Percentiles rank a stretch among this genome's conserved stretches.
These are phyloP conservation scores for Tympanoctomys barrerae DNA, from an alignment of 2,797 vertebrate species.

Conservation along the genomic window DNA sequence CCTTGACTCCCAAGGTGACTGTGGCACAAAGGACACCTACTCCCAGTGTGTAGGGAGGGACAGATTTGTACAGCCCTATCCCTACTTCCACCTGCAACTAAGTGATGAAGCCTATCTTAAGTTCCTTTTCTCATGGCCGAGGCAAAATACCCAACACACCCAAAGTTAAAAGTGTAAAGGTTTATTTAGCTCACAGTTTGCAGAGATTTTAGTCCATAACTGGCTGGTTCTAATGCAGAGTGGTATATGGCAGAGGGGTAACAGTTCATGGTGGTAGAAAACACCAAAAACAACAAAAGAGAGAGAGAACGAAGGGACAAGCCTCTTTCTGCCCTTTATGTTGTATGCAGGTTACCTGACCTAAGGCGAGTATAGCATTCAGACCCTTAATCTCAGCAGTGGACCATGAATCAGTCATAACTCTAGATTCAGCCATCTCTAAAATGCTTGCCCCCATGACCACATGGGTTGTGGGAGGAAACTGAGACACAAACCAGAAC, in stretches of 20 bases:
- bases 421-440: not conserved
- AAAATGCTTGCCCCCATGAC: not conserved
- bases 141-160: not conserved
- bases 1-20: not conserved
- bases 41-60: not conserved
- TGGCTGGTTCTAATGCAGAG: not conserved
- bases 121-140: not conserved
- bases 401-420: not conserved
- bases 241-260: not conserved
- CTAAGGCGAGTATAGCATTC: not conserved
- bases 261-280: not conserved
- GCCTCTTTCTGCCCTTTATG: not conserved
- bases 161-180: not conserved
- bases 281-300: no score
- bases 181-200: not conserved
- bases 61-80: not conserved
- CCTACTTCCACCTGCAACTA: fast-evolving
- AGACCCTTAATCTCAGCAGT: not conserved
- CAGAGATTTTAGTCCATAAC: not conserved
- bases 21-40: not conserved
- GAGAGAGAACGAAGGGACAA: not conserved
- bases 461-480: not conserved
- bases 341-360: not conserved
- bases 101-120: not conserved
- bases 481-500: not conserved